Evolutionary conservation across 1,140 invertebrate species (phyloP), one percentile per base, ranked within the genome.

Genomic region (Cecropterus lyciades): DNA sequence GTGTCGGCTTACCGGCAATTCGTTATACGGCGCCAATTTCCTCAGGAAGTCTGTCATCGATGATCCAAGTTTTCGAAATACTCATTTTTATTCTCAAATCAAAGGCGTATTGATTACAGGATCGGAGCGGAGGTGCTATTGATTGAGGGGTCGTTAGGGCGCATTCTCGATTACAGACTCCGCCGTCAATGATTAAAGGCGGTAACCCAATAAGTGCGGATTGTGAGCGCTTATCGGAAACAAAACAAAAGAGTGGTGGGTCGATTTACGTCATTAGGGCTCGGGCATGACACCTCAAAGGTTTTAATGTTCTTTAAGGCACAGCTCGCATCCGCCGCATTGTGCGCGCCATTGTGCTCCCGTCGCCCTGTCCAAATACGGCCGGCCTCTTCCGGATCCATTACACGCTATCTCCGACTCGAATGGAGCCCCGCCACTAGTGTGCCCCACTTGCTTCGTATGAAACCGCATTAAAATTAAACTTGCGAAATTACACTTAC

Each of bases 181-280:
- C 42, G 67, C 70, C 82, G 79, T 72, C 79, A 75, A 81, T 88
- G 82, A 89, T 89, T 85, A 89, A 89, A 89, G 84, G 71, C 73
- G 80, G 86, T 87, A 89, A 89, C 79, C 73, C 78, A 85, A 87
- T 83, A 84, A 85, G 77, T 73, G 80, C 73, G 76, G 80, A 80
- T 80, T 77, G 76, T 70, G 75, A 69, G 70, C 73, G 75, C 69
- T 78, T 71, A 78, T 79, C 76, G 77, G 79, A 81, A 79, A 80
- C 79, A 76, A 85, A 82, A 85, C 77, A 82, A 86, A 85, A 79
- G 82, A 82, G 77, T 79, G 76, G 74, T 73, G 59, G 73, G 76
- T 89, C 83, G 79, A 72, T 75, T 84, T 85, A 85, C 84, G 76
- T 85, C 84, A 86, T 89, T 89, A 89, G 76, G 75, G 69, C 59